Base-by-base conservation (phyloP, 2,888 invertebrate species). In the Arenicola marina region DNA sequence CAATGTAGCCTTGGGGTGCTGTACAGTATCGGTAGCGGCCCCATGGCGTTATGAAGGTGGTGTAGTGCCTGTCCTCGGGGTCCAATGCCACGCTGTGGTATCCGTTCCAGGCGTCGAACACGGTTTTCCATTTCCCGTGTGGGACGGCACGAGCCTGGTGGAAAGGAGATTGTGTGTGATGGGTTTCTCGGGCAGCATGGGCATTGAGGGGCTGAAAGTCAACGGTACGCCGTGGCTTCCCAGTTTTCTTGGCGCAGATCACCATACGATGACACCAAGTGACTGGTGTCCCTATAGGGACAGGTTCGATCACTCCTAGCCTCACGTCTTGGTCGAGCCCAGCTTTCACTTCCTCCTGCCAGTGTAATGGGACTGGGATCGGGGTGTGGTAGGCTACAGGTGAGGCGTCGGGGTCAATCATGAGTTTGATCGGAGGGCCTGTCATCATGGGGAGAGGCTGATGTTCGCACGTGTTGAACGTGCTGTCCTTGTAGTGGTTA, bases 181-280 rank as follows among this genome's bases (percentile, higher is more conserved):
- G 69, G 1, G 68, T 73, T 57, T 74, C 72, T 11, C 71, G 46
- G 1, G 46, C 57, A 0, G 70, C 72, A 59, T 70, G 65, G 1
- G 44, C 48, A 44, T 74, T 75, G 4, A 73, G 68, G 0, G 72
- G 48, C 44, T 75, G 73, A 46, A 74, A 64, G 58, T 75, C 74
- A 21, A 74, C 65, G 2, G 72, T 74, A 2, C 73, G 62, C 0
- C 73, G 29, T n/a, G 69, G 71, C 32, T 67, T 64, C 2, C 73
- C 71, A 55, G 64, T 70, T 29, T 68, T 68, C 54, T 64, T 63
- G 26, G 60, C 51, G 34, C 63, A 65, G 4, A 65, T 38, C 11
- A 65, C 59, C 65, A 65, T 65, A 21, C 59, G 32, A 45, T 58
- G 51, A 59, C 63, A 65, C 63, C 62, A 68, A n/a, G 58, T 68